Evolutionary conservation across 2,888 invertebrate genomes (phyloP).

Genomic region (Tuberolachnus salignus): DNA sequence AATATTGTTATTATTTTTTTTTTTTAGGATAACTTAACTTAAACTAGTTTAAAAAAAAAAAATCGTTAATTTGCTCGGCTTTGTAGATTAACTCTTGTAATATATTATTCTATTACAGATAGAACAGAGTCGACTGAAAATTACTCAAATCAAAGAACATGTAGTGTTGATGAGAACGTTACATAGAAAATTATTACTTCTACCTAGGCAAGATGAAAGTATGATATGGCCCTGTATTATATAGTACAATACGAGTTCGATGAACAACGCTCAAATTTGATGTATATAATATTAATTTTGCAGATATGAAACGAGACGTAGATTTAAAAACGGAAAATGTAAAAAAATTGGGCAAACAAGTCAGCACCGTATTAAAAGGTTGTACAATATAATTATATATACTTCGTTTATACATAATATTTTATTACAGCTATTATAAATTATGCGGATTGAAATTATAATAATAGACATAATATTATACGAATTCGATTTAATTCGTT

Average conservation of each 20-base stretch:
- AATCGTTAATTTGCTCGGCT: no score
- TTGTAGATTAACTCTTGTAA: no score
- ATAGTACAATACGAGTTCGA: neutral
- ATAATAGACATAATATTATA: no score
- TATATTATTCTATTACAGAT: no score
- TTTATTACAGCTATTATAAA: no score
- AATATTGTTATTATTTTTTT: no score
- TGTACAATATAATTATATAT: slow-evolving; percentile 45
- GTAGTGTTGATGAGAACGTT: slow-evolving; percentile 65
- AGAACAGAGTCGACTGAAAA: slow-evolving; percentile 66
- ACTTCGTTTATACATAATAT: no score
- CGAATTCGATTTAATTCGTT: no score
- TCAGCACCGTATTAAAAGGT: slow-evolving; percentile 60
- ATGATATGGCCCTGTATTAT: slow-evolving; percentile 59
- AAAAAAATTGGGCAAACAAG: slow-evolving; percentile 60
- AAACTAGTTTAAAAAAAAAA: no score
- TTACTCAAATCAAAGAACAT: slow-evolving; percentile 65
- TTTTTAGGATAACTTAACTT: no score
- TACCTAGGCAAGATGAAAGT: slow-evolving; percentile 66
- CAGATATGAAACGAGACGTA: slow-evolving; percentile 70
- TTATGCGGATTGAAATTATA: no score
- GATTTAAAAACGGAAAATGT: slow-evolving; percentile 66
- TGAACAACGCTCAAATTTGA: neutral
- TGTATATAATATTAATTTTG: slow-evolving; percentile 59
- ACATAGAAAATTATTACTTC: slow-evolving; percentile 69